Evolutionary conservation across 2,888 invertebrate species (phyloP).

Genomic region (Listrodromus nycthemerus): DNA sequence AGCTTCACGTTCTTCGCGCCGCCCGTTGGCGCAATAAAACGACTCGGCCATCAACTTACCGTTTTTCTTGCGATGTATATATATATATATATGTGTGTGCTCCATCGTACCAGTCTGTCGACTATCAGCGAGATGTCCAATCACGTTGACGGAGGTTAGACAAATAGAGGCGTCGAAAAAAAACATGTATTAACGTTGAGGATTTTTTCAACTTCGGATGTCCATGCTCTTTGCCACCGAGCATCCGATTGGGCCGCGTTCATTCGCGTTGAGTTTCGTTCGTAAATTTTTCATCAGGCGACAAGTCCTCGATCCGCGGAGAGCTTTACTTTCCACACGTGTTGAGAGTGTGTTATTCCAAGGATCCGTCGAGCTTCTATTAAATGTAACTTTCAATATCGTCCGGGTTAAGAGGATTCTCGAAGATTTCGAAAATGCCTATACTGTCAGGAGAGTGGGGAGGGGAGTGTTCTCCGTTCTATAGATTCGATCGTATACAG

Average conservation of each 20-base stretch:
- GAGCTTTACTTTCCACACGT: not conserved
- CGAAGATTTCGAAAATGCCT: not conserved
- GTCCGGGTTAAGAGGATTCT: not conserved
- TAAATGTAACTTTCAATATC: not conserved
- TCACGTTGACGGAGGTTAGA: constrained; percentile 51
- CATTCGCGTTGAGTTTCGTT: not conserved
- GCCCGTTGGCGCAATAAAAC: constrained; percentile 1
- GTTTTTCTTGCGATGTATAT: not conserved
- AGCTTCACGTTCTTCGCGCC: not conserved
- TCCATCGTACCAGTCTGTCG: constrained; percentile 32
- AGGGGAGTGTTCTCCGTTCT: not conserved
- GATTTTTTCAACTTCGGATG: not conserved
- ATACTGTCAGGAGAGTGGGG: not conserved
- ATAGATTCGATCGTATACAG: constrained; percentile 8
- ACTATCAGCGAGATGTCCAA: constrained; percentile 48
- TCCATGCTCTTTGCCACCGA: not conserved
- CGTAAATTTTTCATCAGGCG: not conserved
- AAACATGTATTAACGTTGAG: not conserved
- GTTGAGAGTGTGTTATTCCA: not conserved
- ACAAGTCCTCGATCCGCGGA: not conserved
- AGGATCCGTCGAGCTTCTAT: not conserved
- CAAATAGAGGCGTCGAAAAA: constrained; percentile 11
- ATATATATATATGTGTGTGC: not conserved
- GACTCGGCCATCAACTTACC: not conserved
- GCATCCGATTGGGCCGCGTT: not conserved